A percentile compares a stretch with the other conserved stretches of the same genome.
phyloP scores from a whole-genome alignment of 2,113 vertebrate genomes.

The Zapus hudsonius region DNA sequence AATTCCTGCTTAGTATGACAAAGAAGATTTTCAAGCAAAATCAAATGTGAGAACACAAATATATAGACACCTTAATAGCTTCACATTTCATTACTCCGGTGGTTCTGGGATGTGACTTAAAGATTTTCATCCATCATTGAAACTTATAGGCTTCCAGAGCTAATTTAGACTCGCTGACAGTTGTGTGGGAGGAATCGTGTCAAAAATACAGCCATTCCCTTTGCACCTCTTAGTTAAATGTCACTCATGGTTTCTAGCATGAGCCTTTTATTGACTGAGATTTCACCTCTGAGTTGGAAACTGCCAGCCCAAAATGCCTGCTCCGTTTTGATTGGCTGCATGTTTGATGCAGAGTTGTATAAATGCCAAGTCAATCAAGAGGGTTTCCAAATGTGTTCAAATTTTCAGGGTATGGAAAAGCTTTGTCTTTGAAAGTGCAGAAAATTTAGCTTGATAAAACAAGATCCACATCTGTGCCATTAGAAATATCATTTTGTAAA shows the following conservation, averaged over 20 bases:
- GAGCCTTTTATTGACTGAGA: conserved; percentile 76
- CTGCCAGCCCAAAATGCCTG: conserved; percentile 50
- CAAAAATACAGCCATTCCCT: conserved; percentile 77
- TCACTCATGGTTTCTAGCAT: conserved; percentile 72
- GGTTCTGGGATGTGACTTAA: conserved; percentile 36
- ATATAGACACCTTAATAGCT: conserved; percentile 16
- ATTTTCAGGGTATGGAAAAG: conserved; percentile 49
- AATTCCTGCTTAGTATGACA: not conserved
- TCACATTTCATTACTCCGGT: not conserved
- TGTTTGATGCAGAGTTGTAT: conserved; percentile 71
- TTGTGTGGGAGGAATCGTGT: conserved; percentile 69
- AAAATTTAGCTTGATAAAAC: conserved; percentile 28
- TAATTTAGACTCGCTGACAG: conserved; percentile 82
- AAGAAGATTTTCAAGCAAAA: conserved; percentile 20
- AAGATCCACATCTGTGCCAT: conserved; percentile 38
- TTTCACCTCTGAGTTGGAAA: conserved; percentile 74
- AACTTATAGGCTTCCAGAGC: conserved; percentile 71
- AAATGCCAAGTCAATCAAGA: conserved; percentile 71
- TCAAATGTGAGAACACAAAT: conserved; percentile 25
- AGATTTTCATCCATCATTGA: conserved; percentile 63
- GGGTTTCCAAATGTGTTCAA: conserved; percentile 66
- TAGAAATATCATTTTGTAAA: conserved; percentile 41
- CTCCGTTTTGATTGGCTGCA: conserved; percentile 74
- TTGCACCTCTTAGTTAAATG: conserved; percentile 78
- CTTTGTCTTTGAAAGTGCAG: conserved; percentile 56